These are phyloP conservation scores for Rhabdomys pumilio DNA, from an alignment of 2,797 vertebrate genomes.

Conservation along the genomic window DNA sequence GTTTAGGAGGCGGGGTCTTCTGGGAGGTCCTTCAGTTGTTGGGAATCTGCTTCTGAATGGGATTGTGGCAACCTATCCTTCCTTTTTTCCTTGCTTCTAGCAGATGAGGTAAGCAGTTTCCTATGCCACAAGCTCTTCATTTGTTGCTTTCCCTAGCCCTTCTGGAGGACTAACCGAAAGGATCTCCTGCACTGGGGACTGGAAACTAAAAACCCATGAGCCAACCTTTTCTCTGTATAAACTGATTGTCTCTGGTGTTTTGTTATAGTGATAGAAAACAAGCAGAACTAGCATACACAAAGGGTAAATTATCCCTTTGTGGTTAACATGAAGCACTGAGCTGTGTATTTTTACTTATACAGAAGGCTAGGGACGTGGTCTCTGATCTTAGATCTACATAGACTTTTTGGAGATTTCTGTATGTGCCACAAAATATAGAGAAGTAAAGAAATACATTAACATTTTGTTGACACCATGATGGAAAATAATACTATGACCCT, in stretches of 20 bases:
- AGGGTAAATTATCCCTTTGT: slow-evolving; percentile 13
- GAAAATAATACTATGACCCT: not conserved
- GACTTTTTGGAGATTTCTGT: not conserved
- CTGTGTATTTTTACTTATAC: not conserved
- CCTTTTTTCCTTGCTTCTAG: not conserved
- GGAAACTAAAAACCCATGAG: not conserved
- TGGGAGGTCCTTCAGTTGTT: not conserved
- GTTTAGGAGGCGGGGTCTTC: not conserved
- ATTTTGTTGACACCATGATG: not conserved
- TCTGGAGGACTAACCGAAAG: not conserved
- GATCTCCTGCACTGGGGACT: not conserved
- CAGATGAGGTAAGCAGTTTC: not conserved
- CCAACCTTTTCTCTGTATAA: not conserved
- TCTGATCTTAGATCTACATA: not conserved
- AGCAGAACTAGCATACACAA: slow-evolving; percentile 17
- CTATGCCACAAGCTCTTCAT: not conserved
- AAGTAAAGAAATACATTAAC: slow-evolving; percentile 40
- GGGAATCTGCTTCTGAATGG: not conserved
- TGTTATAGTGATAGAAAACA: slow-evolving; percentile 2
- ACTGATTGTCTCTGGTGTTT: not conserved
- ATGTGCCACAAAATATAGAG: not conserved
- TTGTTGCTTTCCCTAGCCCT: too few species aligned
- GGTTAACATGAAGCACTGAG: not conserved
- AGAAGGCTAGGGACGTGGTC: not conserved
- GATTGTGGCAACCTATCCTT: not conserved